Percentiles rank a stretch among this genome's conserved stretches.
Conservation (phyloP, 2,113 vertebrate genomes). For the Hydrochoerus hydrochaeris region DNA sequence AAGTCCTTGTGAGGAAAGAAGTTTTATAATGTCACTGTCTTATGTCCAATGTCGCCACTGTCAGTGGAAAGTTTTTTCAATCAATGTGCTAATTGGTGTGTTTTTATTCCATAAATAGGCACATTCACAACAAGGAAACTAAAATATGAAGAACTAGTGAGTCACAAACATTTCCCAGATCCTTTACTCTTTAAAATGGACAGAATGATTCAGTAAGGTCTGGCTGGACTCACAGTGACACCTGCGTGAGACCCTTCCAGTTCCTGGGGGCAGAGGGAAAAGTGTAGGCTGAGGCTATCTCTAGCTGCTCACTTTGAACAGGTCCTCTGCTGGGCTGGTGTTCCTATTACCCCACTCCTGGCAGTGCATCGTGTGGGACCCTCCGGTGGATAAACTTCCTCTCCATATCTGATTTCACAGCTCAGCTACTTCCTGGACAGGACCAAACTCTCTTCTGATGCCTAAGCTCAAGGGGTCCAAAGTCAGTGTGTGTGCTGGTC, state of each 20-base stretch:
- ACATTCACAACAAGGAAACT: neutral
- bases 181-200: neutral
- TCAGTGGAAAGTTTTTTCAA: neutral
- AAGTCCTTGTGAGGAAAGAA: neutral
- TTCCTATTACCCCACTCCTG: neutral
- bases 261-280: neutral
- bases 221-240: neutral
- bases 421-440: conserved; percentile 59
- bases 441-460: conserved; percentile 23
- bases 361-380: neutral
- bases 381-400: conserved; percentile 44
- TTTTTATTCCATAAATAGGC: neutral
- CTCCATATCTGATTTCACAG: conserved; percentile 65
- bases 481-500: neutral
- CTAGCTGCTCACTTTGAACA: neutral
- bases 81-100: neutral
- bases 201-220: neutral
- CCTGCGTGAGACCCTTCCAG: neutral
- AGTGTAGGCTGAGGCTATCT: neutral
- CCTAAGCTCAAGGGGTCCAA: neutral
- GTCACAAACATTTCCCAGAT: neutral
- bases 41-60: neutral
- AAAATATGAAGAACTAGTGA: neutral
- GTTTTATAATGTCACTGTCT: neutral
- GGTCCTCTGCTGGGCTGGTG: neutral